Evolutionary conservation across 92 coral and sea anemone genomes (phyloP), one percentile per base, ranked within the genome.

Genomic region (Zoanthus gigantus): DNA sequence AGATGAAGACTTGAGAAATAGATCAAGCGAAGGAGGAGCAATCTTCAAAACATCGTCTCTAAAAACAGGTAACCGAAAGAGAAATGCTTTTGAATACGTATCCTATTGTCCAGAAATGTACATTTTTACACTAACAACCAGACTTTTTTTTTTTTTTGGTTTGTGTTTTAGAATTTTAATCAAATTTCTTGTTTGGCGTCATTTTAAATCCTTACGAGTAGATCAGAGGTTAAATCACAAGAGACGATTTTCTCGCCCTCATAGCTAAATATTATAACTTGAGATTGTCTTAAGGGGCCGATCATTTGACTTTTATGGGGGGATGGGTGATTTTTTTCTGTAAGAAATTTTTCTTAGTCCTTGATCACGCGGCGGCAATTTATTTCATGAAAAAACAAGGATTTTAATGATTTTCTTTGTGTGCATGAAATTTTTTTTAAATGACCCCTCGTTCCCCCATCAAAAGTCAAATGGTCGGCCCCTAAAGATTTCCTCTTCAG

Each of bases 91-190:
- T 47, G 45, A 13, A 66, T 65, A 63, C 1, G 6, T 28, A 0
- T 46, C 13, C 16, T 18, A 34, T 30, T 9, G 53, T 60, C 17
- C 23, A 34, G 42, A 45, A 65, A 48, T 74, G 75, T 71, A 34
- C 61, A 65, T 16, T 47, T 52, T 81, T 44, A 81, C 76, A 81
- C 50, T 66, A 66, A 45, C 85, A 66, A 45, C 85, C 85, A 81
- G 85, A 81, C 85, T 69, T 69, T 69, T 37, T 37, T 37, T 37
- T 37, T 37, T 66, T 48, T 67, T 50, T 0, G 23, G 54, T 16
- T 56, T 63, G 23, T 6, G 45, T 66, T 73, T 81, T 11, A 81
- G n/a, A 30, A 28, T 66, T 73, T 23, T 46, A 15, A 30, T 34
- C 44, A 65, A 46, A 44, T 57, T 30, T 28, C 1, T 69, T 69